phyloP scores from a whole-genome alignment of 2,888 invertebrate genomes.

The Serrognathus titanus region DNA sequence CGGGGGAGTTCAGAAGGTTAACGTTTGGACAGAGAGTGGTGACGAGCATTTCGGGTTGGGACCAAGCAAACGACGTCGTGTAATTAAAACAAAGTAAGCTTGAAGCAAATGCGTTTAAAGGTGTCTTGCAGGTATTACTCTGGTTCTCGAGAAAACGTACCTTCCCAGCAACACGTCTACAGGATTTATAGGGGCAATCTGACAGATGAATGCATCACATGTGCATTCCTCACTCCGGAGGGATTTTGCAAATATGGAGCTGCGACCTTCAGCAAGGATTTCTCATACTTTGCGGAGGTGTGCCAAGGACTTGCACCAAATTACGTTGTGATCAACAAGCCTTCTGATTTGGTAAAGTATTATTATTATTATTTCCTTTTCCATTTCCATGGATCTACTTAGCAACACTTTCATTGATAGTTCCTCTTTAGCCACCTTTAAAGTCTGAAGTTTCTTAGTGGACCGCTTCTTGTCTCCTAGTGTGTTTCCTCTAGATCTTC shows the following conservation, averaged over 20 bases:
- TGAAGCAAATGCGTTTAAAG: not conserved
- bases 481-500: too few relatives aligned
- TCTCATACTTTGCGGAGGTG: conserved; percentile 62
- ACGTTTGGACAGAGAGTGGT: conserved; percentile 61
- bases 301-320: conserved; percentile 67
- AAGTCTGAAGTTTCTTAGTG: too few relatives aligned
- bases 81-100: conserved; percentile 37
- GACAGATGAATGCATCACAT: conserved; percentile 64
- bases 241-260: conserved; percentile 57
- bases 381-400: not conserved
- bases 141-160: conserved; percentile 60
- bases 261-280: conserved; percentile 58
- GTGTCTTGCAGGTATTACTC: conserved; percentile 64
- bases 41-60: conserved; percentile 59
- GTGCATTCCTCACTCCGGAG: conserved; percentile 57
- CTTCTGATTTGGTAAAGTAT: conserved; percentile 6
- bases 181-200: conserved; percentile 40
- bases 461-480: too few relatives aligned
- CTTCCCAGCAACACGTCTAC: conserved; percentile 67
- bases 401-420: too few relatives aligned
- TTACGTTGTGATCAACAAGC: conserved; percentile 45
- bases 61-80: conserved; percentile 55
- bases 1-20: conserved; percentile 45
- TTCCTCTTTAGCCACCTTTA: too few relatives aligned
- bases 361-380: not conserved